Conservation (phyloP, 2,888 invertebrate genomes). For the Pachymerium ferrugineum region DNA sequence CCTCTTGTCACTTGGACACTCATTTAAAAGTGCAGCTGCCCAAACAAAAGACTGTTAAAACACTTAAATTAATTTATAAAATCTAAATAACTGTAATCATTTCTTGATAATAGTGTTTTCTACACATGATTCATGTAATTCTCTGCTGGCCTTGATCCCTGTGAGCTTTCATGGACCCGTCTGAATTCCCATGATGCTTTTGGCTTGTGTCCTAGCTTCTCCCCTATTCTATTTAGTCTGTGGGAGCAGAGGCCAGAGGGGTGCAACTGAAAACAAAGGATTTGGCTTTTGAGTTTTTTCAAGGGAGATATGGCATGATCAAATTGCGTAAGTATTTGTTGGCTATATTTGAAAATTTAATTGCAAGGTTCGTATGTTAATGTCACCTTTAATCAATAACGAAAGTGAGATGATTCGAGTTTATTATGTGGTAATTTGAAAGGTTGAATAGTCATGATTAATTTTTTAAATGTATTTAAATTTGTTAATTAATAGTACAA, state of each 20-base stretch:
- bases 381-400: no score
- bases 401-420: not conserved
- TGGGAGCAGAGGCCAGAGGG: conserved; percentile 10
- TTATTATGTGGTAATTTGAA: no score
- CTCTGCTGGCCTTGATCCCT: not conserved
- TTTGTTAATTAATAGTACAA: no score
- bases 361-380: no score
- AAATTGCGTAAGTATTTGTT: not conserved
- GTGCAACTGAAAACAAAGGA: conserved; percentile 9
- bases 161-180: not conserved
- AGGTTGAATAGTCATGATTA: no score
- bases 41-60: no score
- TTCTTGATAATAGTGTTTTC: not conserved
- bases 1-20: not conserved
- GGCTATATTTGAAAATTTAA: no score
- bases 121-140: not conserved
- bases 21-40: no score
- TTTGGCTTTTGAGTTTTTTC: not conserved
- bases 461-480: no score
- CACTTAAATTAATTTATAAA: not conserved
- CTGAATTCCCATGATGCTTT: conserved; percentile 12
- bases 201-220: not conserved
- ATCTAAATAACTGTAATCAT: not conserved
- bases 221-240: not conserved
- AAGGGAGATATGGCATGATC: not conserved